Conservation (phyloP, 2,113 vertebrate species). For the Etia nguti region DNA sequence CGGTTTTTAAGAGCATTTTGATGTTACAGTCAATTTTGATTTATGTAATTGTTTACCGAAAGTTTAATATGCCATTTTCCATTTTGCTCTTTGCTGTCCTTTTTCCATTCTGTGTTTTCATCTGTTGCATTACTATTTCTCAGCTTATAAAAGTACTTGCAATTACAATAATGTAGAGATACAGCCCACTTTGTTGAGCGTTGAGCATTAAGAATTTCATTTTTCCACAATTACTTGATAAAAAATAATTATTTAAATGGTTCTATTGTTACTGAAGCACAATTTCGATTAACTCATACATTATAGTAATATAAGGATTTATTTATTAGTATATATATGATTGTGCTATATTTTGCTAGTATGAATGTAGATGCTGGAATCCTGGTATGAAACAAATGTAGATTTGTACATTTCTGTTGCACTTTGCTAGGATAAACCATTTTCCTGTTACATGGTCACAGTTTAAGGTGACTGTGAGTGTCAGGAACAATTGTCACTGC, state of each 20-base stretch:
- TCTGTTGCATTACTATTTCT: background rate
- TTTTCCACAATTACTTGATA: background rate
- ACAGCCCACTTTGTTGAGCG: background rate
- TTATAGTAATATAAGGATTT: background rate
- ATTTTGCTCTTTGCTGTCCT: background rate
- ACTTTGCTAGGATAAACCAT: background rate
- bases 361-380: background rate
- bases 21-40: background rate
- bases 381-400: background rate
- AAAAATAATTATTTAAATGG: background rate
- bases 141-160: background rate
- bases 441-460: background rate
- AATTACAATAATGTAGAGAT: background rate
- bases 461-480: constrained; percentile 17
- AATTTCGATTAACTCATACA: background rate
- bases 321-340: background rate
- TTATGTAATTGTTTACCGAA: background rate
- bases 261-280: background rate
- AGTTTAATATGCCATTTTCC: background rate
- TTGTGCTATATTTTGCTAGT: background rate
- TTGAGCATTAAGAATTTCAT: background rate
- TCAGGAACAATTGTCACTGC: background rate
- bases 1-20: background rate
- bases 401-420: background rate
- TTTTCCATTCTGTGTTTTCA: background rate